A percentile compares a stretch with the other conserved stretches of the same genome.
phyloP scores from a whole-genome alignment of 2,797 vertebrate genomes.

The Siniperca undulata region DNA sequence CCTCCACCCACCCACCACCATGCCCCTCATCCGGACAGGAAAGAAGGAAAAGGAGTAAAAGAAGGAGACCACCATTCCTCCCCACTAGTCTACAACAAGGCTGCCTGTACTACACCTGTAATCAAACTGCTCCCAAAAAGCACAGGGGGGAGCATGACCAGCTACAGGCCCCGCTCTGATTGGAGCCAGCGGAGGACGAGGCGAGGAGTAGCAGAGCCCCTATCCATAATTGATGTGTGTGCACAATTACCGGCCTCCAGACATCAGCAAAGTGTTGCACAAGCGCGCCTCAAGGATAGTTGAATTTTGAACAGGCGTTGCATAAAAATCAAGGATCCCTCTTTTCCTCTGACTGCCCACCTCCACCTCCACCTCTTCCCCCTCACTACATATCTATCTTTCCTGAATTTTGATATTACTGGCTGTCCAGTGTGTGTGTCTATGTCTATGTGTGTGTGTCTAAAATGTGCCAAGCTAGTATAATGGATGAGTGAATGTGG shows the following conservation, averaged over 20 bases:
- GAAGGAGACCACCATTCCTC: constrained; percentile 20
- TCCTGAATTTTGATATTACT: constrained; percentile 63
- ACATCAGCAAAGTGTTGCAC: constrained; percentile 89
- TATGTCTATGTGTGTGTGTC: constrained; percentile 48
- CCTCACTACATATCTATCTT: constrained; percentile 37
- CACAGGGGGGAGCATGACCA: constrained; percentile 79
- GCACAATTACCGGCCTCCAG: constrained; percentile 92
- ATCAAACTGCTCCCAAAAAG: constrained; percentile 87
- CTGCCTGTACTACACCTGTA: constrained; percentile 89
- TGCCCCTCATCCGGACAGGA: constrained; percentile 67
- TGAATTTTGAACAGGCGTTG: constrained; percentile 89
- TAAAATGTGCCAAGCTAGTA: constrained; percentile 67
- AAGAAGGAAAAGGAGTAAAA: constrained; percentile 35
- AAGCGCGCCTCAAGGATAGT: constrained; percentile 89
- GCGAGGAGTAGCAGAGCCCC: constrained; percentile 83
- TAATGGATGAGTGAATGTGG: constrained; percentile 70
- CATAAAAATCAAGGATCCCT: constrained; percentile 89
- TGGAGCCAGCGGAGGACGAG: constrained; percentile 77
- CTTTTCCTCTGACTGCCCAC: constrained; percentile 38
- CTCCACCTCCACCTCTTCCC: background rate
- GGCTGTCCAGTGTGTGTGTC: constrained; percentile 44
- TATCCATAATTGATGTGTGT: constrained; percentile 93
- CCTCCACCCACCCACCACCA: constrained; percentile 50
- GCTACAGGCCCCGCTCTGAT: constrained; percentile 78
- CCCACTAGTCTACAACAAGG: constrained; percentile 83